A percentile compares a stretch with the other conserved stretches of the same genome.
These are phyloP conservation scores for Malacoctenus gilli DNA, from an alignment of 2,797 vertebrate species.

Conservation along the genomic window DNA sequence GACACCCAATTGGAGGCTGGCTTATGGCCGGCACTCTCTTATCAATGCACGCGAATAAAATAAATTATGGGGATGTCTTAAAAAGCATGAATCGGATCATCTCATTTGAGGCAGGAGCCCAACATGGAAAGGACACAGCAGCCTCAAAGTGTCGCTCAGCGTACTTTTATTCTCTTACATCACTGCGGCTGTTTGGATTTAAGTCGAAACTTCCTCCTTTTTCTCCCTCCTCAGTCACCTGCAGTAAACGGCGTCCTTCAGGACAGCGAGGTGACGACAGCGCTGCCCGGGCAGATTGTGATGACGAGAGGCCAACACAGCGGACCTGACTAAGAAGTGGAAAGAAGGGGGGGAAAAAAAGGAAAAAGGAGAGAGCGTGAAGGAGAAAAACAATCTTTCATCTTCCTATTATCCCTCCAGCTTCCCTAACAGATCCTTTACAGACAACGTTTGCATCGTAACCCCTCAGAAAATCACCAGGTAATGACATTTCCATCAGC, in stretches of 20 bases:
- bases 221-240: slow-evolving; percentile 19
- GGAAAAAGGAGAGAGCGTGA: too few relatives aligned
- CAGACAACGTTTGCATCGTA: slow-evolving; percentile 36
- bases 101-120: slow-evolving; percentile 5
- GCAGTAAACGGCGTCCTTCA: slow-evolving; percentile 52
- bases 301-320: slow-evolving; percentile 36
- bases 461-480: slow-evolving; percentile 45
- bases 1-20: slow-evolving; percentile 21
- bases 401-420: slow-evolving; percentile 41
- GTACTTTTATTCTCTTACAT: background rate
- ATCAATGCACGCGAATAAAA: slow-evolving; percentile 15
- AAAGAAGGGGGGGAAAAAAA: too few relatives aligned
- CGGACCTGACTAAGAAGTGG: slow-evolving; percentile 22
- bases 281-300: slow-evolving; percentile 41
- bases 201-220: slow-evolving; percentile 3
- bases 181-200: slow-evolving; percentile 20
- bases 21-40: slow-evolving; percentile 24
- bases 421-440: slow-evolving; percentile 33
- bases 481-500: slow-evolving; percentile 48
- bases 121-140: background rate
- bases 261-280: slow-evolving; percentile 49
- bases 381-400: slow-evolving; percentile 22
- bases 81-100: slow-evolving; percentile 1
- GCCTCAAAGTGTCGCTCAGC: background rate
- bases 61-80: slow-evolving; percentile 8